A percentile compares a stretch with the other conserved stretches of the same genome.
Evolutionary conservation across 2,888 invertebrate species (phyloP).

Genomic region (Tryphoninae sp.): DNA sequence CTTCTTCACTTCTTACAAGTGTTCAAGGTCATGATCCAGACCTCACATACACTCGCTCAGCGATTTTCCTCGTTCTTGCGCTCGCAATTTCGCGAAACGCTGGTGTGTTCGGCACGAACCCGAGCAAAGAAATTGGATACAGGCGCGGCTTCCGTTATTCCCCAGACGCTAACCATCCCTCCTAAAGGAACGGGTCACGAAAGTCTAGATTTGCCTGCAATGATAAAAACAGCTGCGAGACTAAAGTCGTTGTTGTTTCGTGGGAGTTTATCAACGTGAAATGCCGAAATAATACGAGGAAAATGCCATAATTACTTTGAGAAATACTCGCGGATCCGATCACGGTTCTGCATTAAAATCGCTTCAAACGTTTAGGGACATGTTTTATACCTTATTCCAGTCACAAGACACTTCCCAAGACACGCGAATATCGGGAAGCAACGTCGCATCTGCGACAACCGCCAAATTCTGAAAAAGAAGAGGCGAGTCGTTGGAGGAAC

Average conservation of each 20-base stretch:
- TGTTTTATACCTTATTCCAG: neutral
- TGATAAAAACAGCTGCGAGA: slow-evolving; percentile 1
- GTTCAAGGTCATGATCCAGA: slow-evolving; percentile 29
- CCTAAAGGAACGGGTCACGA: neutral
- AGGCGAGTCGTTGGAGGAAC: neutral
- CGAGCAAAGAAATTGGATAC: neutral
- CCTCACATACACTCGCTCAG: neutral
- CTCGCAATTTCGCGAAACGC: slow-evolving; percentile 27
- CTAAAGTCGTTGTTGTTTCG: neutral
- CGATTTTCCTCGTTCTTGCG: slow-evolving; percentile 1
- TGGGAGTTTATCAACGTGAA: neutral
- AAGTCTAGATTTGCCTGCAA: slow-evolving; percentile 28
- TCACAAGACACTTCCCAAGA: neutral
- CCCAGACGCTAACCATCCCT: slow-evolving; percentile 29
- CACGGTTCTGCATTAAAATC: neutral
- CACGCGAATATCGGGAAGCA: neutral
- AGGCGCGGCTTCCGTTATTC: slow-evolving; percentile 33
- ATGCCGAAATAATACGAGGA: neutral
- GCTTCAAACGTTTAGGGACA: neutral
- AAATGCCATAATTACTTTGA: too few relatives aligned
- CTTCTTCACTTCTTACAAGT: neutral
- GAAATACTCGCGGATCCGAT: too few relatives aligned
- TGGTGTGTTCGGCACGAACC: slow-evolving; percentile 21
- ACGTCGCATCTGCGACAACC: neutral
- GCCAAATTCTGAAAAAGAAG: neutral